Conservation (phyloP, 2,797 vertebrate species). For the Melanotaenia nigrans region DNA sequence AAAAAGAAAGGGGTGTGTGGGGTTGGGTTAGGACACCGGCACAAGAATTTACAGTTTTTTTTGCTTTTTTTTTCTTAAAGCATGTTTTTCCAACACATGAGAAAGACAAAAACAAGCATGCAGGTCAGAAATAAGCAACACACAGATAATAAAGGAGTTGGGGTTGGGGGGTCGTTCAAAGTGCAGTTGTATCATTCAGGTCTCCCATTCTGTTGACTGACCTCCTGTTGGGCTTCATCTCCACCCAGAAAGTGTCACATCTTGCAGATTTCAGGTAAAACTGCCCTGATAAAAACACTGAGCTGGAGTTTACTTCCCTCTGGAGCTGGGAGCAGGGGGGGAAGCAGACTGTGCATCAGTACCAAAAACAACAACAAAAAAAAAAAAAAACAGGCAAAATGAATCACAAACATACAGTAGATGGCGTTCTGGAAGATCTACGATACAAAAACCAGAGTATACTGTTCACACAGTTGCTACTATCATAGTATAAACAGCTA, state of each 20-base stretch:
- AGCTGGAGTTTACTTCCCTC: slow-evolving; percentile 52
- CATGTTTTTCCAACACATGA: slow-evolving; percentile 59
- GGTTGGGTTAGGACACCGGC: slow-evolving; percentile 50
- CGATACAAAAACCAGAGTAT: slow-evolving; percentile 63
- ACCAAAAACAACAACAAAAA: slow-evolving; percentile 21
- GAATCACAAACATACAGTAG: slow-evolving; percentile 57
- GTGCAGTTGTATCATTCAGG: slow-evolving; percentile 78
- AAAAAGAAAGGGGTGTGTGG: slow-evolving; percentile 17
- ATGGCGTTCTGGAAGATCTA: slow-evolving; percentile 72
- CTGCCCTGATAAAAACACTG: slow-evolving; percentile 55
- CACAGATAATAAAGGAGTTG: slow-evolving; percentile 1
- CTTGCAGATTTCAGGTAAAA: slow-evolving; percentile 46
- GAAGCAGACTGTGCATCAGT: slow-evolving; percentile 38
- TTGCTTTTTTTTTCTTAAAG: slow-evolving; percentile 60
- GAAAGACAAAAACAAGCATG: slow-evolving; percentile 72
- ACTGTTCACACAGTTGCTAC: slow-evolving; percentile 74
- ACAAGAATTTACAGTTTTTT: slow-evolving; percentile 58
- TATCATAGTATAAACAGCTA: slow-evolving; percentile 62
- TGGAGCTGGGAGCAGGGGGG: background rate
- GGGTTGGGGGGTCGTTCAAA: slow-evolving; percentile 53
- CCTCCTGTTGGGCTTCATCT: slow-evolving; percentile 56
- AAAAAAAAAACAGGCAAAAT: slow-evolving; percentile 34
- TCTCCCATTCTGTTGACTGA: slow-evolving; percentile 60
- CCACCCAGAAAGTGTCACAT: slow-evolving; percentile 46
- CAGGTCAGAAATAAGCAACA: slow-evolving; percentile 67